phyloP scores from a whole-genome alignment of 2,888 invertebrate genomes.

The Tineola bisselliella region DNA sequence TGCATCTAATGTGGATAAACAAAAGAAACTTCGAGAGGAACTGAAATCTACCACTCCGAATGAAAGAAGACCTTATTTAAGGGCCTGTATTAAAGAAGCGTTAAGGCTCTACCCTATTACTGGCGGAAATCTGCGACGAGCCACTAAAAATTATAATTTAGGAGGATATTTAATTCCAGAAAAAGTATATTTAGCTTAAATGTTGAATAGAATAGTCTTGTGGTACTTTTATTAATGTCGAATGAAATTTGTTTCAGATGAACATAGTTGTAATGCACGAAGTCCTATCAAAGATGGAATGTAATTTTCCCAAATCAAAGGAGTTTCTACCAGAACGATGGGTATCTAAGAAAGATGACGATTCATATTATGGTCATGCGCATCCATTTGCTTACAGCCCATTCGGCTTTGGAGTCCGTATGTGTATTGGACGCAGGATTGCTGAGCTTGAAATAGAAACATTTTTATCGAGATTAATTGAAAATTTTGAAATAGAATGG shows the following conservation, averaged over 20 bases:
- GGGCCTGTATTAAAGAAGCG: constrained; percentile 78
- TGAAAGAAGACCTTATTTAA: constrained; percentile 62
- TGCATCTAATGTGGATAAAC: constrained; percentile 64
- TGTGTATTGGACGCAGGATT: constrained; percentile 72
- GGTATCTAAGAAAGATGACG: constrained; percentile 57
- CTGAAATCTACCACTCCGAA: constrained; percentile 44
- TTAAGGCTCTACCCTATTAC: constrained; percentile 65
- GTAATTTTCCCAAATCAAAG: constrained; percentile 34
- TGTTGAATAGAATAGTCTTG: too few relatives aligned
- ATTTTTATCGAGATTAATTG: constrained; percentile 34
- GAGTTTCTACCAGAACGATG: constrained; percentile 75
- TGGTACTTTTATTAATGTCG: not conserved
- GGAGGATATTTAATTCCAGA: constrained; percentile 64
- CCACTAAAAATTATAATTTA: constrained; percentile 52
- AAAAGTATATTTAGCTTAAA: constrained; percentile 36
- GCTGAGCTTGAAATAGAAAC: constrained; percentile 68
- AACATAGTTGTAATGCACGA: constrained; percentile 7
- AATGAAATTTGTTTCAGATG: not conserved
- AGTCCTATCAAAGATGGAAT: constrained; percentile 7
- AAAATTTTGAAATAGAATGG: constrained; percentile 35
- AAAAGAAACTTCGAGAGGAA: constrained; percentile 57
- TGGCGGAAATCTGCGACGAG: constrained; percentile 52
- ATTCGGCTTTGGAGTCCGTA: constrained; percentile 74
- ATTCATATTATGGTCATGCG: constrained; percentile 45
- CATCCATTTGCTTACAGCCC: constrained; percentile 72